phyloP scores from a whole-genome alignment of 2,888 invertebrate species.

The Ophioninae sp. region DNA sequence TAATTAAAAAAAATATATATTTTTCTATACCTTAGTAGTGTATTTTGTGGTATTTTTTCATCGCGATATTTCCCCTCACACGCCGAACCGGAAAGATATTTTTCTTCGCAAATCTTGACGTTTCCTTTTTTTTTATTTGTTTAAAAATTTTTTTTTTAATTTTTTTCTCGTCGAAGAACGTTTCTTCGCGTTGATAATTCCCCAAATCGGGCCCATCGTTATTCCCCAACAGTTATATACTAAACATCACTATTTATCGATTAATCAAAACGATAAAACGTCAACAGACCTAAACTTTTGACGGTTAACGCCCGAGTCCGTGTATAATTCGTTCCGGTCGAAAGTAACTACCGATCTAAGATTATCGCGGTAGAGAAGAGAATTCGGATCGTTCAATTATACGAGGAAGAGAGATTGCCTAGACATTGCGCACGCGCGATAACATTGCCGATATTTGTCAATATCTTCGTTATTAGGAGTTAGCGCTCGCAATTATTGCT shows the following conservation, averaged over 20 bases:
- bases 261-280: background rate
- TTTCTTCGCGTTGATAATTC: background rate
- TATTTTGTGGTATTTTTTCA: background rate
- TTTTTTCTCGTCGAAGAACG: background rate
- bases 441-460: background rate
- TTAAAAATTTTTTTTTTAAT: no score
- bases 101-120: background rate
- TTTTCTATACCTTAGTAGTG: background rate
- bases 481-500: background rate
- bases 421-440: background rate
- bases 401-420: background rate
- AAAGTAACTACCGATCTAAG: background rate
- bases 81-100: background rate
- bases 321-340: background rate
- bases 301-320: background rate
- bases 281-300: background rate
- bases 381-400: background rate
- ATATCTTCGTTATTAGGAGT: background rate
- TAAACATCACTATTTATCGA: background rate
- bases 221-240: conserved; percentile 1
- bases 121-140: no score
- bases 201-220: background rate
- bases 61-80: background rate
- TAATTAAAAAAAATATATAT: background rate
- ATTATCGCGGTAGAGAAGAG: background rate